Evolutionary conservation across 2,888 invertebrate genomes (phyloP).

Genomic region (Chouioia cunea): DNA sequence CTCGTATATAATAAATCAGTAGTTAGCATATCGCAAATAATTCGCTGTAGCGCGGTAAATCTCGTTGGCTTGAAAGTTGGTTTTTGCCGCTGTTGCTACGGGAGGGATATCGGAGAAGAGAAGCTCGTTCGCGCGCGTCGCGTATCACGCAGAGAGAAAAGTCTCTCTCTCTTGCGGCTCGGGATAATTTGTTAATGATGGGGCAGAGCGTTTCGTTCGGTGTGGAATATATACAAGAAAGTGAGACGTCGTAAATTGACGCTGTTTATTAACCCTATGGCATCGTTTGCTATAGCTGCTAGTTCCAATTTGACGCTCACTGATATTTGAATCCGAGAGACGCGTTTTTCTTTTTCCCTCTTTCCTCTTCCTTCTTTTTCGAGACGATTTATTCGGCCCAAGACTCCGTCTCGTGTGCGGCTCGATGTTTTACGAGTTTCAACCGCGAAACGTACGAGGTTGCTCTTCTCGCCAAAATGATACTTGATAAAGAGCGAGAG

Average conservation of each 20-base stretch:
- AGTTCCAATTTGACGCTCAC: conserved; percentile 3
- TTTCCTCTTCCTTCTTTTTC: conserved; percentile 19
- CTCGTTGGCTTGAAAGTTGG: neutral
- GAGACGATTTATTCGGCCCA: conserved; percentile 18
- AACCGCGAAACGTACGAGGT: too few species aligned
- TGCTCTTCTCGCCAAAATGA: too few species aligned
- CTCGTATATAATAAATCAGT: neutral
- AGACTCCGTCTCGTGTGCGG: neutral
- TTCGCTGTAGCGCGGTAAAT: neutral
- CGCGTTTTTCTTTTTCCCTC: neutral
- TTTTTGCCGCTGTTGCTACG: too few species aligned
- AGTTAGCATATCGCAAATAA: neutral
- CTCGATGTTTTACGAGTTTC: too few species aligned
- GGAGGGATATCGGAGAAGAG: neutral
- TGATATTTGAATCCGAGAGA: neutral
- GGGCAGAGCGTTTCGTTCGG: conserved; percentile 43
- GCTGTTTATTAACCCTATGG: neutral
- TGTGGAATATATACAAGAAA: too few species aligned
- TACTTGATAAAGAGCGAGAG: too few species aligned
- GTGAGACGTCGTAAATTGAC: conserved; percentile 49
- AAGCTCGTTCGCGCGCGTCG: conserved; percentile 28
- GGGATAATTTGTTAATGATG: conserved; percentile 59
- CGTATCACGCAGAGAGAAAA: neutral
- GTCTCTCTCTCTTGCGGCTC: conserved; percentile 49
- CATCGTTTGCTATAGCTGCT: too few species aligned